phyloP scores from a whole-genome alignment of 2,797 vertebrate species.

The Chloroceryle inda region DNA sequence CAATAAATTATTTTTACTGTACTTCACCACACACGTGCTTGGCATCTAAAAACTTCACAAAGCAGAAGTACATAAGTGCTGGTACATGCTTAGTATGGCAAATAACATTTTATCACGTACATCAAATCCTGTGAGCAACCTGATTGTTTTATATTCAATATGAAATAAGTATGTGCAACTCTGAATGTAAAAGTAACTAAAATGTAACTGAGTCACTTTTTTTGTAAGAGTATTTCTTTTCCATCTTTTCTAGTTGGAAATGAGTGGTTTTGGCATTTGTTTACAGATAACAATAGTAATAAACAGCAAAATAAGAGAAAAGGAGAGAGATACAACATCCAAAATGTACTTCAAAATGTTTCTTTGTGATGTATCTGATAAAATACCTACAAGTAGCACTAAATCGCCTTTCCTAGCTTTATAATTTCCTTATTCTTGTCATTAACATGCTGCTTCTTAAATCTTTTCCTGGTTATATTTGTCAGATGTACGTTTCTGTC shows the following conservation, averaged over 20 bases:
- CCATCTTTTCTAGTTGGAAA: background rate
- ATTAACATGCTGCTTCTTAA: constrained; percentile 64
- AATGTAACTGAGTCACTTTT: background rate
- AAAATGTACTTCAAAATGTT: background rate
- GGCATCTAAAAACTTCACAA: background rate
- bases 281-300: background rate
- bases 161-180: background rate
- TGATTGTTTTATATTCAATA: background rate
- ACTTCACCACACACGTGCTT: background rate
- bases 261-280: background rate
- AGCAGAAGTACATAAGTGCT: background rate
- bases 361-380: constrained; percentile 73
- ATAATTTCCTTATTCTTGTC: constrained; percentile 51
- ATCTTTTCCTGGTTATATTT: constrained; percentile 53
- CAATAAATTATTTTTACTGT: background rate
- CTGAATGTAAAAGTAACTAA: background rate
- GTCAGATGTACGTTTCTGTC: constrained; percentile 32
- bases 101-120: constrained; percentile 76
- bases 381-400: constrained; percentile 46
- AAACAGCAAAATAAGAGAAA: background rate
- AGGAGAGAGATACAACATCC: background rate
- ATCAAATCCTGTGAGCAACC: background rate
- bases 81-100: constrained; percentile 67
- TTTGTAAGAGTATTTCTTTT: background rate
- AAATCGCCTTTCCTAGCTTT: constrained; percentile 52